Evolutionary conservation across 2,888 invertebrate genomes (phyloP), one percentile per base, ranked within the genome.

Genomic region (Laspeyria flexula): DNA sequence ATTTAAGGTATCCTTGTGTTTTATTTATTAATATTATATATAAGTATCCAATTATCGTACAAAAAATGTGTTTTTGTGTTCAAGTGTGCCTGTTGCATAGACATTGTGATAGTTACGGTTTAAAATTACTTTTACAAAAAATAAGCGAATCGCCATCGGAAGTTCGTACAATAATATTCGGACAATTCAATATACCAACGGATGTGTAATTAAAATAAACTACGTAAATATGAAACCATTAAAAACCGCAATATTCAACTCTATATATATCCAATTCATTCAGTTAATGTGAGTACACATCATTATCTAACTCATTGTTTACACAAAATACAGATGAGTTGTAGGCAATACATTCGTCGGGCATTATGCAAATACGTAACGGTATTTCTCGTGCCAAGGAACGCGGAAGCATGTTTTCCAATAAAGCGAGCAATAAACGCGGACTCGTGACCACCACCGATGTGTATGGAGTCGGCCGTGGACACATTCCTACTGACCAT

Each of bases 331-430:
- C 52, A 67, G 63, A 75, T 65, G 69, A 70, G 60, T 55, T 56
- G 45, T 49, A 55, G 60, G 59, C 62, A 65, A 60, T 63, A 61
- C 60, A 52, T 70, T 68, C 65, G 59, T 71, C 52, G 60, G 12
- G 63, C 58, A 72, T 77, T 79, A 83, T 81, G 79, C 72, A 79
- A 78, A 85, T 75, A 60, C 65, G 72, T 84, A 86, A 83, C 82
- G 79, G 84, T 79, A 73, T 66, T 71, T 66, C 61, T 68, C 64
- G 71, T 66, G 71, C 70, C 65, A 73, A 79, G 83, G 86, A 87
- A 88, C 82, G 87, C 88, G 87, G 87, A 87, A 89, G 81, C 73
- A 72, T 77, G 79, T 81, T 85, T 86, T 86, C 85, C 85, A 83
- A 86, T 88, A 89, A 85, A 82, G 75, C 83, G 77, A 79, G 82